Percentiles rank a stretch among this genome's conserved stretches.
phyloP scores from a whole-genome alignment of 2,113 vertebrate genomes.

The Mastomys natalensis region DNA sequence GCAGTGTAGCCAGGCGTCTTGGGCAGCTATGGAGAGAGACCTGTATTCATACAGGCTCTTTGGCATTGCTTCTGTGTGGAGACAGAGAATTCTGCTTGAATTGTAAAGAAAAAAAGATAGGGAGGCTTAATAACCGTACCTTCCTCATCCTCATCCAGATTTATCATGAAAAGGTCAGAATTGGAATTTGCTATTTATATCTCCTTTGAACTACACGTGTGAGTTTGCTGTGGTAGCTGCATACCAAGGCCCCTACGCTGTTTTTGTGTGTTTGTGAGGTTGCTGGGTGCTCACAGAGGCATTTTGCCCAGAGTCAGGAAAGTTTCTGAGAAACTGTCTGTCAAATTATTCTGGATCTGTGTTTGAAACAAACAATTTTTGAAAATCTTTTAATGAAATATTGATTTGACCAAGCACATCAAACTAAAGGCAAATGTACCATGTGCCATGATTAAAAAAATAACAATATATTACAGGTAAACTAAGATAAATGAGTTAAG shows the following conservation, averaged over 20 bases:
- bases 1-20: constrained; percentile 2
- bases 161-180: constrained; percentile 71
- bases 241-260: not conserved
- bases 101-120: not conserved
- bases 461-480: constrained; percentile 89
- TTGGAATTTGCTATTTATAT: constrained; percentile 68
- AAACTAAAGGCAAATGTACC: constrained; percentile 89
- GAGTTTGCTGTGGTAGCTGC: constrained; percentile 1
- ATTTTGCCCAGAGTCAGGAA: constrained; percentile 13
- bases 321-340: constrained; percentile 52
- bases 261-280: not conserved
- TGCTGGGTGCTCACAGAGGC: not conserved
- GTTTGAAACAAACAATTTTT: constrained; percentile 84
- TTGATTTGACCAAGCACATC: constrained; percentile 89
- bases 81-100: constrained; percentile 13
- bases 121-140: constrained; percentile 52
- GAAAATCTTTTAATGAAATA: constrained; percentile 89
- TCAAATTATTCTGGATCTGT: constrained; percentile 51
- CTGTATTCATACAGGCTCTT: not conserved
- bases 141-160: constrained; percentile 74
- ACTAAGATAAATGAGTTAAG: constrained; percentile 92
- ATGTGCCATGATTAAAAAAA: constrained; percentile 86
- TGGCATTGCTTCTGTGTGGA: not conserved
- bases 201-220: constrained; percentile 11
- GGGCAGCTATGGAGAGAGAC: constrained; percentile 39